Evolutionary conservation across 1,140 invertebrate species (phyloP).

Genomic region (Cydia splendana): DNA sequence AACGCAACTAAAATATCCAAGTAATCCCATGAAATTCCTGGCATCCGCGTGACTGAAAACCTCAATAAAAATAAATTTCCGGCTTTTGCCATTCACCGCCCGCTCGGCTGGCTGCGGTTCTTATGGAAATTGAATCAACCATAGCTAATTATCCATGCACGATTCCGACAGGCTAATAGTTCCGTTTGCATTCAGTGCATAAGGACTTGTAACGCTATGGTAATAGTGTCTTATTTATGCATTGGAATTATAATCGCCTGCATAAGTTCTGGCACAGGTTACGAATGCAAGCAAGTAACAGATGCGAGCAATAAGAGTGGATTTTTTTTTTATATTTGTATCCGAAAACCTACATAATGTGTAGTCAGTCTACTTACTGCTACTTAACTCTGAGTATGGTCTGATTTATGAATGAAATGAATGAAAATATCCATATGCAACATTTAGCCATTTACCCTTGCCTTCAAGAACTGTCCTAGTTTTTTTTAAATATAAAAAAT

Average conservation of each 20-base stretch:
- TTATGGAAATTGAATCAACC: conserved; percentile 27
- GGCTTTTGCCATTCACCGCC: conserved; percentile 1
- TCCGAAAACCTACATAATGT: too few relatives aligned
- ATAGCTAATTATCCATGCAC: conserved; percentile 25
- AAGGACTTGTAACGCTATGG: not conserved
- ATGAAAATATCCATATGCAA: too few relatives aligned
- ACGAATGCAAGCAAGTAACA: not conserved
- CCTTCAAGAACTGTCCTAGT: too few relatives aligned
- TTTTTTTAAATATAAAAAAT: too few relatives aligned
- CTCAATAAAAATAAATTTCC: conserved; percentile 31
- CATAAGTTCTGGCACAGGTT: not conserved
- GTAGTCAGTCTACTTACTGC: too few relatives aligned
- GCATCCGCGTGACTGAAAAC: conserved; percentile 2
- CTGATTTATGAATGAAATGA: too few relatives aligned
- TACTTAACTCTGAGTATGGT: too few relatives aligned
- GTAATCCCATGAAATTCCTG: not conserved
- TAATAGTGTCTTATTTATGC: conserved; percentile 29
- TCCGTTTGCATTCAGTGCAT: conserved; percentile 22
- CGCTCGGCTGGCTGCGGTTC: conserved; percentile 12
- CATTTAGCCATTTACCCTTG: too few relatives aligned
- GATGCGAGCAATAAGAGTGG: too few relatives aligned
- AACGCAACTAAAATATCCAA: not conserved
- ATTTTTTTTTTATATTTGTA: too few relatives aligned
- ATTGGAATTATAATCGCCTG: not conserved
- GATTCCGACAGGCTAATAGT: conserved; percentile 31